phyloP scores from a whole-genome alignment of 2,888 invertebrate species.

The Lordiphosa andalusiaca region DNA sequence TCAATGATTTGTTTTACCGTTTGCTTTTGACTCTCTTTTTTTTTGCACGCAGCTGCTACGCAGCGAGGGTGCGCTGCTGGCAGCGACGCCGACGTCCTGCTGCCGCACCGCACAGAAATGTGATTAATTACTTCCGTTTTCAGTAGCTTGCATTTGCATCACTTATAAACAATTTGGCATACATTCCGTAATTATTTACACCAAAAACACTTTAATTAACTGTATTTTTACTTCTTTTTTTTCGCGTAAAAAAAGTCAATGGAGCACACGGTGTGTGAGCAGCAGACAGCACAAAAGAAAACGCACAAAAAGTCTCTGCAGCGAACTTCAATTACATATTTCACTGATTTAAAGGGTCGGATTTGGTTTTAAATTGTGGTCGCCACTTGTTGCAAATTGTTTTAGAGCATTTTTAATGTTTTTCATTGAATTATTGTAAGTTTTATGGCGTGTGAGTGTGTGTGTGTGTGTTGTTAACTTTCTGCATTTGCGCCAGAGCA shows the following conservation, averaged over 20 bases:
- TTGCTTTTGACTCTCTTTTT: slow-evolving; percentile 7
- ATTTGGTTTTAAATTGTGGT: background rate
- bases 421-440: slow-evolving; percentile 10
- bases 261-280: slow-evolving; percentile 56
- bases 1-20: slow-evolving; percentile 16
- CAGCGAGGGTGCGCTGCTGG: slow-evolving; percentile 22
- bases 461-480: slow-evolving; percentile 55
- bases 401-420: slow-evolving; percentile 13
- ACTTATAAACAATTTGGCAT: background rate
- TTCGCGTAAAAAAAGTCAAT: slow-evolving; percentile 61
- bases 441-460: slow-evolving; percentile 44
- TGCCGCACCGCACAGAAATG: slow-evolving; percentile 10
- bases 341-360: slow-evolving; percentile 6
- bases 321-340: slow-evolving; percentile 35
- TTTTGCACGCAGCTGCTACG: slow-evolving; percentile 36
- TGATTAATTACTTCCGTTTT: slow-evolving; percentile 18
- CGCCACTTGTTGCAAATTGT: slow-evolving; percentile 17
- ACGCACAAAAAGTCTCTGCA: slow-evolving; percentile 36
- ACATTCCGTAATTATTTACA: background rate
- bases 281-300: slow-evolving; percentile 57
- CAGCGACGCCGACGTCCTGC: background rate
- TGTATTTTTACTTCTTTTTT: slow-evolving; percentile 10
- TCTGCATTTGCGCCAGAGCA: slow-evolving; percentile 33
- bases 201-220: background rate
- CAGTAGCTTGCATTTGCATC: slow-evolving; percentile 1